Percentiles rank a stretch among this genome's conserved stretches.
Conservation (phyloP, 23 tunicate species). For the Styela clava region DNA sequence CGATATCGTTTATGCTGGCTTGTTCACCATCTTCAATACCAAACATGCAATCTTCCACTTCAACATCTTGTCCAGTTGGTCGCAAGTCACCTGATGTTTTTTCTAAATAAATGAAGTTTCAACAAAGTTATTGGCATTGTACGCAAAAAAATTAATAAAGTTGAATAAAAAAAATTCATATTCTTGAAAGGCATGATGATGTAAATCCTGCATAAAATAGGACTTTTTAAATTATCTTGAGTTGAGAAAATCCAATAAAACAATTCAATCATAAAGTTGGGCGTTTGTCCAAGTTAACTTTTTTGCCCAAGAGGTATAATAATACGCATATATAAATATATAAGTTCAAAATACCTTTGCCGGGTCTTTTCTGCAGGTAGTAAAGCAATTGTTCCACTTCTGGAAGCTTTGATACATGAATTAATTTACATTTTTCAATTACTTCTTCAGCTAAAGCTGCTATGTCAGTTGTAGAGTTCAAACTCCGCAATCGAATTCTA, state of each 20-base stretch:
- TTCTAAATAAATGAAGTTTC: background rate
- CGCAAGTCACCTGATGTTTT: background rate
- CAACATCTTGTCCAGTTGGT: slow-evolving; percentile 14
- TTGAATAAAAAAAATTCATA: no score
- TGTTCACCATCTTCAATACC: slow-evolving; percentile 44
- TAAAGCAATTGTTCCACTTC: slow-evolving; percentile 98
- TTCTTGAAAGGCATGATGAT: no score
- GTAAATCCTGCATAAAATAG: no score
- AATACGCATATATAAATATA: no score
- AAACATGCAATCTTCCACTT: slow-evolving; percentile 16
- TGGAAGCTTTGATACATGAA: slow-evolving; percentile 75
- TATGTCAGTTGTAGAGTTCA: slow-evolving; percentile 85
- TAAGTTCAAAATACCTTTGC: no score
- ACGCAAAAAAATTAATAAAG: no score
- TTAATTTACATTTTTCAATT: slow-evolving; percentile 82
- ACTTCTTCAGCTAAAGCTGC: slow-evolving; percentile 89
- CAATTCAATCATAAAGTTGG: no score
- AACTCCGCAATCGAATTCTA: slow-evolving; percentile 82
- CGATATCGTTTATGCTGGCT: slow-evolving; percentile 76
- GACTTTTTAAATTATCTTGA: no score
- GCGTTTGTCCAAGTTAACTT: no score
- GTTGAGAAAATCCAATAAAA: no score
- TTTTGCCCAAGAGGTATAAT: no score
- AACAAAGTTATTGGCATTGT: no score
- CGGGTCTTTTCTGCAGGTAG: slow-evolving; percentile 86